Percentiles rank a stretch among this genome's conserved stretches.
Conservation (phyloP, 1,140 invertebrate species). For the Hyles vespertilio region DNA sequence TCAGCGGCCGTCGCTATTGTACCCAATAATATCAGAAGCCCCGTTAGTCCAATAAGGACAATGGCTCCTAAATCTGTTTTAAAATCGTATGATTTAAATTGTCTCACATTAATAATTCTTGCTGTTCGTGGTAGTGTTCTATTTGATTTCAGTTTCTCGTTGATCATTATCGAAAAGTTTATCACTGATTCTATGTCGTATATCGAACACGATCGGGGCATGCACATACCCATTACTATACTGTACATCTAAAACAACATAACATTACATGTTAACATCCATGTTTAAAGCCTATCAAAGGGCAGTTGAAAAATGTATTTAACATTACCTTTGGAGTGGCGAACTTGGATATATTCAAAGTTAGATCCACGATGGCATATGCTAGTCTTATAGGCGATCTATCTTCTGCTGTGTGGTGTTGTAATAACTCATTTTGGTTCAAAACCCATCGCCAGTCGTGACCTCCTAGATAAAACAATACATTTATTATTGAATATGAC, state of each 20-base stretch:
- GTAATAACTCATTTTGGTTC: slow-evolving; percentile 32
- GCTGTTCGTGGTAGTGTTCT: slow-evolving; percentile 40
- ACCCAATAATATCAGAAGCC: slow-evolving; percentile 34
- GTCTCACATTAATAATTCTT: slow-evolving; percentile 40
- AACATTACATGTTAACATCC: neutral
- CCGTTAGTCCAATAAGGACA: slow-evolving; percentile 37
- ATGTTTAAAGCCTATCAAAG: too few relatives aligned
- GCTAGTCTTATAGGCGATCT: slow-evolving; percentile 36
- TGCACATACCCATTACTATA: slow-evolving; percentile 49
- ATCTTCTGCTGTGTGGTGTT: slow-evolving; percentile 33
- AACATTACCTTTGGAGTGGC: slow-evolving; percentile 45
- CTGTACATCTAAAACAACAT: slow-evolving; percentile 45
- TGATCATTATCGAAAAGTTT: slow-evolving; percentile 65
- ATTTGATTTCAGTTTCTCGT: slow-evolving; percentile 57
- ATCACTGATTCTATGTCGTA: slow-evolving; percentile 51
- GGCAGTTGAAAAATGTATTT: too few relatives aligned
- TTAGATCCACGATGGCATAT: slow-evolving; percentile 35
- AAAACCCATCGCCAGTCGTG: slow-evolving; percentile 40
- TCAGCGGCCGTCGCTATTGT: slow-evolving; percentile 50
- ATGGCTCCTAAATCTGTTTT: slow-evolving; percentile 44
- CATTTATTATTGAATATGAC: neutral
- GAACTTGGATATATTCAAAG: slow-evolving; percentile 52
- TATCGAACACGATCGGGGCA: slow-evolving; percentile 48
- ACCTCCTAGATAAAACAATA: slow-evolving; percentile 17
- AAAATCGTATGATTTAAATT: slow-evolving; percentile 36